These are phyloP conservation scores for Chaetorhynchus papuensis DNA, from an alignment of 2,113 vertebrate species.

Conservation along the genomic window DNA sequence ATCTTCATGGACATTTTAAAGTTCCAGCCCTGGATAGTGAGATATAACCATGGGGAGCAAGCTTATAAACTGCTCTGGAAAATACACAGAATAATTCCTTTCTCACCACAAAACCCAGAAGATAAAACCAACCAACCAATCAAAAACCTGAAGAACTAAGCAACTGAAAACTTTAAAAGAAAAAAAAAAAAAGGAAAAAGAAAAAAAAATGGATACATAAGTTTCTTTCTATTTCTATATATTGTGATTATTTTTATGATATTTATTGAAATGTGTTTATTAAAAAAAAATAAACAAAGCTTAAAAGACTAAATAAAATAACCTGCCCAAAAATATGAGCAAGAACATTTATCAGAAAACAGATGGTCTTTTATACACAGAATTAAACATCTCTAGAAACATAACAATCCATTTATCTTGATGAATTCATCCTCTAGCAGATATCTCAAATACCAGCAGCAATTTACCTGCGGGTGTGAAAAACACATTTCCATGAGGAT, in stretches of 20 bases:
- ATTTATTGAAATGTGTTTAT: conserved; percentile 53
- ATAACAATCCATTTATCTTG: conserved; percentile 77
- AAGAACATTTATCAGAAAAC: conserved; percentile 72
- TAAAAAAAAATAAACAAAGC: not conserved
- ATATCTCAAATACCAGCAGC: conserved; percentile 46
- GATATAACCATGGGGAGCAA: not conserved
- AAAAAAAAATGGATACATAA: not conserved
- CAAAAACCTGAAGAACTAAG: not conserved
- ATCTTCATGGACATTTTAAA: not conserved
- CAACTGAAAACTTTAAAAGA: not conserved
- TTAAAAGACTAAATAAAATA: conserved; percentile 42
- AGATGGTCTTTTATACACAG: conserved; percentile 67
- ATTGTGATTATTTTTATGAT: conserved; percentile 3
- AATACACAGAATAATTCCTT: not conserved
- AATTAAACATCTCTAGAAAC: conserved; percentile 71
- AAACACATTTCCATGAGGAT: not conserved
- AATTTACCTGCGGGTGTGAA: conserved; percentile 30
- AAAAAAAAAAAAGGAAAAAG: not conserved
- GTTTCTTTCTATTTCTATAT: not conserved
- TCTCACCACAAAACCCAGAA: not conserved
- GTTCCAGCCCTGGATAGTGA: not conserved
- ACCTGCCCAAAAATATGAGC: conserved; percentile 57
- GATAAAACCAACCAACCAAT: not conserved
- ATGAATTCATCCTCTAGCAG: conserved; percentile 70
- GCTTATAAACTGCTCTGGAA: not conserved